These are phyloP conservation scores for Ageneiosus marmoratus DNA, from an alignment of 2,113 vertebrate species.

Conservation along the genomic window DNA sequence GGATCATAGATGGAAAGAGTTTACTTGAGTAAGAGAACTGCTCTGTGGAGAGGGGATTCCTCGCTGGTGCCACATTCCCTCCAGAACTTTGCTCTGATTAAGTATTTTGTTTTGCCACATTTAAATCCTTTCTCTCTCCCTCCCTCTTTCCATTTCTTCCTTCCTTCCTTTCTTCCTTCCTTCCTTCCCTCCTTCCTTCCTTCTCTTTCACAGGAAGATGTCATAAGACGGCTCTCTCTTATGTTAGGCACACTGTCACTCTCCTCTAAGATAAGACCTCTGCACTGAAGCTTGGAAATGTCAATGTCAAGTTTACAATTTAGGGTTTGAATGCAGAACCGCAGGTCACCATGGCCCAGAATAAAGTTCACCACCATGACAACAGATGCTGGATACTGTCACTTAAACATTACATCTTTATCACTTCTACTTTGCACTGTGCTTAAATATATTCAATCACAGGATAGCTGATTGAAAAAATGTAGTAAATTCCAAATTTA, in stretches of 20 bases:
- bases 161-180: constrained; percentile 20
- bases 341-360: constrained; percentile 67
- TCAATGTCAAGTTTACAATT: constrained; percentile 72
- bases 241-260: constrained; percentile 52
- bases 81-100: constrained; percentile 39
- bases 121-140: constrained; percentile 30
- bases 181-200: constrained; percentile 9
- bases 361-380: constrained; percentile 71
- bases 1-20: constrained; percentile 38
- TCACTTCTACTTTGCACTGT: constrained; percentile 35
- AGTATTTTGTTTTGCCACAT: constrained; percentile 34
- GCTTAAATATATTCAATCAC: constrained; percentile 21
- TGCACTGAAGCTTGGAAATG: constrained; percentile 70
- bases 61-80: constrained; percentile 12
- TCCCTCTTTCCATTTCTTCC: constrained; percentile 22
- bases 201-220: constrained; percentile 34
- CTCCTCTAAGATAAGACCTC: constrained; percentile 51
- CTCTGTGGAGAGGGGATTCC: constrained; percentile 40
- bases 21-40: constrained; percentile 22
- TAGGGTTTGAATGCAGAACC: constrained; percentile 61
- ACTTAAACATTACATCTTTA: constrained; percentile 61
- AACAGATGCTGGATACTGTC: constrained; percentile 66
- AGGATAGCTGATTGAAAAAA: not conserved
- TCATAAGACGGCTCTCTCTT: constrained; percentile 41
- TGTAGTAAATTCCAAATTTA: too few relatives aligned